phyloP scores from a whole-genome alignment of 2,888 invertebrate genomes.

The Altica lythri region DNA sequence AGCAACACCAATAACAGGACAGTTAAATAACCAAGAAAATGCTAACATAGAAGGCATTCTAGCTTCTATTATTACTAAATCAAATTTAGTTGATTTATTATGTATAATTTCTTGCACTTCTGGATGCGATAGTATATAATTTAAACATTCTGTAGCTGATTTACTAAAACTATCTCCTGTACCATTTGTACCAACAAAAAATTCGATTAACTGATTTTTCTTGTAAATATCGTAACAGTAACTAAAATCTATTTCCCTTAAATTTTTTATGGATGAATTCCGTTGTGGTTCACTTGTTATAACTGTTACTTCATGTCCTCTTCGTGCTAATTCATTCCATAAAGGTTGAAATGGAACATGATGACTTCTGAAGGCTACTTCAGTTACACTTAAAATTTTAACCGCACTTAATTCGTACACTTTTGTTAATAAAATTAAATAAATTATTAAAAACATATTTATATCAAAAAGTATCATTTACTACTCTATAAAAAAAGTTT shows the following conservation, averaged over 20 bases:
- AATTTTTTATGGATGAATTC: conserved; percentile 50
- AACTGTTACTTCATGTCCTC: conserved; percentile 59
- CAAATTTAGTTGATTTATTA: conserved; percentile 46
- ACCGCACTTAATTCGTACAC: conserved; percentile 22
- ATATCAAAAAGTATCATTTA: no score
- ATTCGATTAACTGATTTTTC: conserved; percentile 28
- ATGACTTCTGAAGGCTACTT: conserved; percentile 54
- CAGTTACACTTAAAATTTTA: conserved; percentile 41
- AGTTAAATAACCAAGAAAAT: conserved; percentile 48
- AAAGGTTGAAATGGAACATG: conserved; percentile 58
- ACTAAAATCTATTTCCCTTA: conserved; percentile 55
- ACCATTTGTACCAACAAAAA: conserved; percentile 33
- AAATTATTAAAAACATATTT: no score
- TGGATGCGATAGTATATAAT: conserved; percentile 38
- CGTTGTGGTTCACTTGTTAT: conserved; percentile 56
- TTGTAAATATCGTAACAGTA: conserved; percentile 47
- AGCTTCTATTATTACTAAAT: conserved; percentile 50
- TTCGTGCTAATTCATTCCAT: conserved; percentile 54
- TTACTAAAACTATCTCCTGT: conserved; percentile 28
- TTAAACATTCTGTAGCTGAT: conserved; percentile 31
- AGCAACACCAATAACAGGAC: conserved; percentile 50
- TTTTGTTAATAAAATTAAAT: not conserved
- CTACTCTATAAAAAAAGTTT: no score
- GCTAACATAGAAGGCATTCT: conserved; percentile 43
- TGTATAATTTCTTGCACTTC: conserved; percentile 48